Percentiles rank a stretch among this genome's conserved stretches.
phyloP scores from a whole-genome alignment of 2,888 invertebrate genomes.

The Melanchra persicariae region DNA sequence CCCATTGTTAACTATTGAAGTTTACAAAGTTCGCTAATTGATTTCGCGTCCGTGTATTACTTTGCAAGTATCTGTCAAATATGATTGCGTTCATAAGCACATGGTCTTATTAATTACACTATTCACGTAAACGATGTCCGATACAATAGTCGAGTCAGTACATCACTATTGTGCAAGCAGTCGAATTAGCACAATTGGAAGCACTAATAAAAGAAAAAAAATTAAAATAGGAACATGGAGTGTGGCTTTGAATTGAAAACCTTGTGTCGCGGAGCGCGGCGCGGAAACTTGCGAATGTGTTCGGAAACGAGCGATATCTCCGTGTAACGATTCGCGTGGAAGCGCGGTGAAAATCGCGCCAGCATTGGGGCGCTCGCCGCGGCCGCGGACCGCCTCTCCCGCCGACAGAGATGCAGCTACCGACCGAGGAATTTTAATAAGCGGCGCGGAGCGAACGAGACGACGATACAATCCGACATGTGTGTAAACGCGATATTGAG shows the following conservation, averaged over 20 bases:
- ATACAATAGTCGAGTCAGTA: slow-evolving; percentile 62
- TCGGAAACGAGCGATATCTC: slow-evolving; percentile 76
- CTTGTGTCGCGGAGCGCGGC: slow-evolving; percentile 63
- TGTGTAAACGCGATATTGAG: slow-evolving; percentile 89
- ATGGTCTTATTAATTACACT: slow-evolving; percentile 71
- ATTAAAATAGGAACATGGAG: slow-evolving; percentile 55
- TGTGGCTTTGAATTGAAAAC: slow-evolving; percentile 67
- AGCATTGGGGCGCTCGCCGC: slow-evolving; percentile 87
- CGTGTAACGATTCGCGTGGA: slow-evolving; percentile 88
- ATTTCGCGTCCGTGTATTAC: slow-evolving; percentile 37
- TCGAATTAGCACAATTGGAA: slow-evolving; percentile 73
- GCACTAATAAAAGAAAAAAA: slow-evolving; percentile 63
- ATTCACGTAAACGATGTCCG: slow-evolving; percentile 66
- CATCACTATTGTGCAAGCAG: slow-evolving; percentile 73
- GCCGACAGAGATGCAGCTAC: slow-evolving; percentile 88
- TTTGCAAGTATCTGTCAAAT: slow-evolving; percentile 51
- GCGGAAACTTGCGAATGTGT: slow-evolving; percentile 75
- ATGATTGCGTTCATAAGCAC: slow-evolving; percentile 60
- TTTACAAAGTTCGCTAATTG: slow-evolving; percentile 35
- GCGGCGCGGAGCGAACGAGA: slow-evolving; percentile 88
- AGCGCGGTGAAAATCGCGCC: slow-evolving; percentile 88
- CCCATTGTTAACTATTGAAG: slow-evolving; percentile 42
- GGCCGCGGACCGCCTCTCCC: slow-evolving; percentile 83
- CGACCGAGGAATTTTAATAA: slow-evolving; percentile 90
- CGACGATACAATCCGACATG: slow-evolving; percentile 86